These are phyloP conservation scores for Neogobius melanostomus DNA, from an alignment of 2,113 vertebrate genomes.

Conservation along the genomic window DNA sequence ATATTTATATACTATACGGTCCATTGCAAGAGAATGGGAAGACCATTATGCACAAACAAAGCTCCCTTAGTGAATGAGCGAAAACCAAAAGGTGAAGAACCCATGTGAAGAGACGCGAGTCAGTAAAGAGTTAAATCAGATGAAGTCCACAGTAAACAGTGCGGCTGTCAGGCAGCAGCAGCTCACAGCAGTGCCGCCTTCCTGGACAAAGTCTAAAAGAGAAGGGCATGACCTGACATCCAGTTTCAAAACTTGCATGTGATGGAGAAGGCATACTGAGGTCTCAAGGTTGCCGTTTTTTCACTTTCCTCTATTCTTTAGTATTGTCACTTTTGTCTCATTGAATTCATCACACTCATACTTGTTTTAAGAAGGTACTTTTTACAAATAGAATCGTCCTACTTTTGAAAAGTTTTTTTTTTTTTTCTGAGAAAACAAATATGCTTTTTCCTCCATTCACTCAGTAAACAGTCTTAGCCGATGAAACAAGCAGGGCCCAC, in stretches of 20 bases:
- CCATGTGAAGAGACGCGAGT: conserved; percentile 42
- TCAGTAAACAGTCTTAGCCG: conserved; percentile 86
- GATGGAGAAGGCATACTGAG: conserved; percentile 88
- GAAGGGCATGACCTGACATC: conserved; percentile 66
- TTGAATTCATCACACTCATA: conserved; percentile 62
- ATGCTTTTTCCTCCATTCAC: conserved; percentile 54
- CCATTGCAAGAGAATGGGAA: conserved; percentile 81
- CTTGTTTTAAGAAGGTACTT: conserved; percentile 76
- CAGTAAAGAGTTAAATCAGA: conserved; percentile 54
- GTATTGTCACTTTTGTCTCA: conserved; percentile 68
- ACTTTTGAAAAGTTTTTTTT: conserved; percentile 61
- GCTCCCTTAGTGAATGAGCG: conserved; percentile 56
- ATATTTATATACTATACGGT: conserved; percentile 84
- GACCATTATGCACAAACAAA: conserved; percentile 79
- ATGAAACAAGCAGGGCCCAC: conserved; percentile 98
- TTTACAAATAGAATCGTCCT: conserved; percentile 76
- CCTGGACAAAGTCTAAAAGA: conserved; percentile 45
- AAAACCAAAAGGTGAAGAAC: conserved; percentile 50
- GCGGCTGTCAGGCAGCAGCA: conserved; percentile 38
- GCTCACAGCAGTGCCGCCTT: conserved; percentile 60
- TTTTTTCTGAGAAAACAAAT: conserved; percentile 68
- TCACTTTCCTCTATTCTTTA: conserved; percentile 60
- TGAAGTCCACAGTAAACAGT: conserved; percentile 52
- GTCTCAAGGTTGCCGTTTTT: conserved; percentile 87
- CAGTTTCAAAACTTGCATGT: conserved; percentile 91